phyloP scores from a whole-genome alignment of 1,140 invertebrate genomes.

The Heliconius hermathena region DNA sequence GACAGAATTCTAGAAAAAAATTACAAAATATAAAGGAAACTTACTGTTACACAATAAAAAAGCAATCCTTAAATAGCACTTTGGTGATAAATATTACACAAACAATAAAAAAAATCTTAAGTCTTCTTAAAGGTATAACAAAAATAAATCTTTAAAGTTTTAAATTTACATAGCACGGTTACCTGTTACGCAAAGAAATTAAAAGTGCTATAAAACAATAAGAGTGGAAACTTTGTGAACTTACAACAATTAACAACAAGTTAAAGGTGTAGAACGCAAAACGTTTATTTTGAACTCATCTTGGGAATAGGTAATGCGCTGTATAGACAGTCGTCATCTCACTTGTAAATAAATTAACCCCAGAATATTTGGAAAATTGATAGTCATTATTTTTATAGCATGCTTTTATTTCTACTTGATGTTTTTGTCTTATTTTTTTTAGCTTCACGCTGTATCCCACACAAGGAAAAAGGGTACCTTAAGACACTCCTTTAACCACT shows the following conservation, averaged over 20 bases:
- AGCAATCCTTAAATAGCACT: not conserved
- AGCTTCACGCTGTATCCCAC: too few relatives aligned
- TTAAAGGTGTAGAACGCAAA: constrained; percentile 21
- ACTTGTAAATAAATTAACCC: constrained; percentile 18
- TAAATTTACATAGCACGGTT: not conserved
- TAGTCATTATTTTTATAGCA: not conserved
- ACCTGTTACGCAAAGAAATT: constrained; percentile 27
- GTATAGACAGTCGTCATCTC: constrained; percentile 6
- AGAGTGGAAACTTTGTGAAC: constrained; percentile 14
- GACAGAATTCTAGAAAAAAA: too few relatives aligned
- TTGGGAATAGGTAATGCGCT: constrained; percentile 27
- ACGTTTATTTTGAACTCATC: constrained; percentile 13
- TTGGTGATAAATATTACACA: not conserved
- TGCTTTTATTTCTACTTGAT: too few relatives aligned
- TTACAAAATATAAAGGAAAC: too few relatives aligned
- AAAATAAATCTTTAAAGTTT: not conserved
- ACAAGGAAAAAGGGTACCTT: too few relatives aligned
- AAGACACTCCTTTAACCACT: too few relatives aligned
- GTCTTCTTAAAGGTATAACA: not conserved
- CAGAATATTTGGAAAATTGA: not conserved
- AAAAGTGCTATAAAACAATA: constrained; percentile 30
- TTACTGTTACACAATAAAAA: not conserved
- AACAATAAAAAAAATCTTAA: not conserved
- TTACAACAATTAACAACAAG: constrained; percentile 34
- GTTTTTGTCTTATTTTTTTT: too few relatives aligned